phyloP scores from a whole-genome alignment of 2,888 invertebrate genomes.

The Halictus quadricinctus region DNA sequence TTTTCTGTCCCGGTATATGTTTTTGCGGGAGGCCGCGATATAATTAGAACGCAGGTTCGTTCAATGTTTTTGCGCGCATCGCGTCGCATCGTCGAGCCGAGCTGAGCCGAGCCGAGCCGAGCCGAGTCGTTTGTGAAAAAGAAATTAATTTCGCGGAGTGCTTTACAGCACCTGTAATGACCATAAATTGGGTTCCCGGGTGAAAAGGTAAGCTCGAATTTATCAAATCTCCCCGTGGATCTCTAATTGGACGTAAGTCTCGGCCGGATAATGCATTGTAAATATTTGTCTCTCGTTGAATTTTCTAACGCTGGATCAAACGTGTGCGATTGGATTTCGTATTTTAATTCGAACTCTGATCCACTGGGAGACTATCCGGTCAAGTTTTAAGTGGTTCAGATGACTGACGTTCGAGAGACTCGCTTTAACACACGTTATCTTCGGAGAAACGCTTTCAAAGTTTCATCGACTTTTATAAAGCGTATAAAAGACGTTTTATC shows the following conservation, averaged over 20 bases:
- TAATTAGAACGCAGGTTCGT: background rate
- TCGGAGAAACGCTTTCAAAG: background rate
- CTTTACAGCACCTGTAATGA: background rate
- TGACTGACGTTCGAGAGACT: background rate
- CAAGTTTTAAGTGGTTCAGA: background rate
- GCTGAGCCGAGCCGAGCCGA: background rate
- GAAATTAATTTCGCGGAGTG: conserved; percentile 3
- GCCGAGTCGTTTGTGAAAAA: background rate
- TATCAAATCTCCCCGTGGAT: background rate
- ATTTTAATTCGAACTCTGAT: background rate
- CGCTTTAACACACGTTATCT: background rate
- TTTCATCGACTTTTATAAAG: background rate
- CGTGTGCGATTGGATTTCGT: too few relatives aligned
- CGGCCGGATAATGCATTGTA: background rate
- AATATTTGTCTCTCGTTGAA: background rate
- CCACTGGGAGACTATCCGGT: too few relatives aligned
- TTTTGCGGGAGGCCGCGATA: background rate
- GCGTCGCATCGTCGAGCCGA: background rate
- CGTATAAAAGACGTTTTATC: background rate
- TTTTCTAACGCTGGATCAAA: too few relatives aligned
- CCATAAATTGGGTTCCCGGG: background rate
- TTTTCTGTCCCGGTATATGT: background rate
- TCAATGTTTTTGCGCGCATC: background rate
- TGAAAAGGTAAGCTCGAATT: background rate
- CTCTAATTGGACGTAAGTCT: conserved; percentile 1